phyloP scores from a whole-genome alignment of 2,888 invertebrate species.

The Deilephila elpenor region DNA sequence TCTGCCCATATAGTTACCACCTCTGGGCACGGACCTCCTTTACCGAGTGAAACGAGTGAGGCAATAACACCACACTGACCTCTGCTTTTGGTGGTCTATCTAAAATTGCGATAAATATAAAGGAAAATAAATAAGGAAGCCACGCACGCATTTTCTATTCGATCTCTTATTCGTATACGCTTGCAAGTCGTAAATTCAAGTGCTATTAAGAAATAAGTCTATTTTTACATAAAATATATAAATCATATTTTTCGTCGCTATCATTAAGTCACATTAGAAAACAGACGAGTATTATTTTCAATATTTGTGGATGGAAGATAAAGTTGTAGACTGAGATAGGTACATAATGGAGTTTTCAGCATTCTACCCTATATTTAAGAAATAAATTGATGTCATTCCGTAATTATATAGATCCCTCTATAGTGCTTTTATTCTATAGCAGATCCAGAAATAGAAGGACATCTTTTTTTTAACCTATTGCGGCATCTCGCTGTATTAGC shows the following conservation, averaged over 20 bases:
- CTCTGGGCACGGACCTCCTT: too few species aligned
- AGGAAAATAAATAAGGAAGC: too few species aligned
- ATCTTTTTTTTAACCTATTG: neutral
- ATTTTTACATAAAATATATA: conserved; percentile 22
- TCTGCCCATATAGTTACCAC: too few species aligned
- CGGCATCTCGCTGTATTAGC: neutral
- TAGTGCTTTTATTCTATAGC: neutral
- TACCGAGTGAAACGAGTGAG: too few species aligned
- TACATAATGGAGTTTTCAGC: neutral
- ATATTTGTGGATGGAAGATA: neutral
- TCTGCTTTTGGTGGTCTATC: too few species aligned
- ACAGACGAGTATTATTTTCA: neutral
- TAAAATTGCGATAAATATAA: neutral
- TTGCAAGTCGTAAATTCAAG: neutral
- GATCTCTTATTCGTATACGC: conserved; percentile 15
- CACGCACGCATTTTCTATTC: conserved; percentile 4
- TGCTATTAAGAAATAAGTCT: conserved; percentile 24
- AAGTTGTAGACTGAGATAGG: neutral
- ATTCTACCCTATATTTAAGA: neutral
- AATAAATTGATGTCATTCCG: neutral
- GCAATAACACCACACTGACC: too few species aligned
- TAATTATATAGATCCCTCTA: too few species aligned
- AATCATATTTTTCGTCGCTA: conserved; percentile 2
- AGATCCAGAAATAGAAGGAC: neutral
- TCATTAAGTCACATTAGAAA: neutral